A percentile compares a stretch with the other conserved stretches of the same genome.
These are phyloP conservation scores for Micrasema longulum DNA, from an alignment of 1,140 invertebrate genomes.

Conservation along the genomic window DNA sequence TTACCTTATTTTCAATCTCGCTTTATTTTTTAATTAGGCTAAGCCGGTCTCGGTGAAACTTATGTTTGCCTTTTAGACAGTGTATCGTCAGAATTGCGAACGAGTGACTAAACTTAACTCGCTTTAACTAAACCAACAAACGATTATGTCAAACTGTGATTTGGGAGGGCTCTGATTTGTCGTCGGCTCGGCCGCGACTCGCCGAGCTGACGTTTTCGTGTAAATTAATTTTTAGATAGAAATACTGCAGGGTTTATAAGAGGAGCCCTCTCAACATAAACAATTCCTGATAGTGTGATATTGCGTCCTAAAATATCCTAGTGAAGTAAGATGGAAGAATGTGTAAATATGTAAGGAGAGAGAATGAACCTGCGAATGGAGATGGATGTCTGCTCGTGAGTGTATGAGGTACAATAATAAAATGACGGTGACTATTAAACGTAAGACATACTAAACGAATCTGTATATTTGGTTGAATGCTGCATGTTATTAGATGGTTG, in stretches of 20 bases:
- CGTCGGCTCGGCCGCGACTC: conserved; percentile 47
- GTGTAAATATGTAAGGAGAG: conserved; percentile 50
- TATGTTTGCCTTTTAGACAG: conserved; percentile 43
- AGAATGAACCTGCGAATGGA: conserved; percentile 42
- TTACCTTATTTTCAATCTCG: conserved; percentile 22
- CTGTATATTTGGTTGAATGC: conserved; percentile 47
- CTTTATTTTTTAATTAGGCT: conserved; percentile 34
- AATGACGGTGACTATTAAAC: conserved; percentile 55
- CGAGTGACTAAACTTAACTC: conserved; percentile 50
- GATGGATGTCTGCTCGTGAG: conserved; percentile 48
- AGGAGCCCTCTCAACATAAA: conserved; percentile 54
- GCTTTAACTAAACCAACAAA: conserved; percentile 53
- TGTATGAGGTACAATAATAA: conserved; percentile 50
- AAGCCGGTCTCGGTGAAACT: conserved; percentile 28
- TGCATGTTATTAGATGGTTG: conserved; percentile 32
- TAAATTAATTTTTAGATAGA: conserved; percentile 55
- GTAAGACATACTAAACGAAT: conserved; percentile 50
- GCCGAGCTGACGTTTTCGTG: conserved; percentile 49
- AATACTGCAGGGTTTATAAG: conserved; percentile 55
- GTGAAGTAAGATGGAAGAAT: conserved; percentile 53
- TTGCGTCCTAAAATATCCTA: conserved; percentile 55
- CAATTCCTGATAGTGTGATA: conserved; percentile 56
- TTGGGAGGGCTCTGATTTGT: conserved; percentile 55
- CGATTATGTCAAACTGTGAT: conserved; percentile 55
- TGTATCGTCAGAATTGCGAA: conserved; percentile 41